These are phyloP conservation scores for Telmatherina bonti DNA, from an alignment of 2,797 vertebrate species.

Conservation along the genomic window DNA sequence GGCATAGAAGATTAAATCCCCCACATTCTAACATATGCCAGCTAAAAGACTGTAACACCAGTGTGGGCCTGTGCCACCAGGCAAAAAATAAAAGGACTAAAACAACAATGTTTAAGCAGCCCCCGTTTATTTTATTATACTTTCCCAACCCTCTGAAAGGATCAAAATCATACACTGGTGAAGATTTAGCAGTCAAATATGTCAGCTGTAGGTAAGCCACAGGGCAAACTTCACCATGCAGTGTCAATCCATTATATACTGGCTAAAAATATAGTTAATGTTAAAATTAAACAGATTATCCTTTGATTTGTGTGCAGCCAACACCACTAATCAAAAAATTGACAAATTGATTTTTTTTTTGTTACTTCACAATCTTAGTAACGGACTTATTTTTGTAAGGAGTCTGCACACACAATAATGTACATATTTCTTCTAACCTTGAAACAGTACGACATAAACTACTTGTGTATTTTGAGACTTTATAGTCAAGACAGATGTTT, in stretches of 20 bases:
- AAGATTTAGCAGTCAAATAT: conserved; percentile 73
- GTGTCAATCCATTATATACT: conserved; percentile 70
- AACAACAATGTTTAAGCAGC: conserved; percentile 70
- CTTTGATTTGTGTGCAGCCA: conserved; percentile 56
- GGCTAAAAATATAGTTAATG: conserved; percentile 65
- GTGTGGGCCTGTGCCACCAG: conserved; percentile 73
- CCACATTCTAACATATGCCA: conserved; percentile 76
- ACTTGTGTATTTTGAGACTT: background rate
- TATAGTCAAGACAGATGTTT: too few relatives aligned
- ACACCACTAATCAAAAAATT: conserved; percentile 44
- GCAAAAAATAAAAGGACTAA: conserved; percentile 64
- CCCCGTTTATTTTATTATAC: conserved; percentile 51
- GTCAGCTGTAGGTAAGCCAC: conserved; percentile 68
- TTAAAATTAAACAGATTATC: conserved; percentile 72
- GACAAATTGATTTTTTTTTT: conserved; percentile 17
- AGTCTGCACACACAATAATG: too few relatives aligned
- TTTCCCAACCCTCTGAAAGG: conserved; percentile 64
- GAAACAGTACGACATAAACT: too few relatives aligned
- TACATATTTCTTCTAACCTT: too few relatives aligned
- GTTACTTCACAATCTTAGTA: conserved; percentile 3
- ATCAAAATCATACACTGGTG: conserved; percentile 70
- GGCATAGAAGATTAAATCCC: conserved; percentile 83
- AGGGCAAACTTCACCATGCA: conserved; percentile 59
- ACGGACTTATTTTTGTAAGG: background rate
- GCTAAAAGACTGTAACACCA: conserved; percentile 74